phyloP scores from a whole-genome alignment of 2,888 invertebrate genomes.

The Agrotis exclamationis region DNA sequence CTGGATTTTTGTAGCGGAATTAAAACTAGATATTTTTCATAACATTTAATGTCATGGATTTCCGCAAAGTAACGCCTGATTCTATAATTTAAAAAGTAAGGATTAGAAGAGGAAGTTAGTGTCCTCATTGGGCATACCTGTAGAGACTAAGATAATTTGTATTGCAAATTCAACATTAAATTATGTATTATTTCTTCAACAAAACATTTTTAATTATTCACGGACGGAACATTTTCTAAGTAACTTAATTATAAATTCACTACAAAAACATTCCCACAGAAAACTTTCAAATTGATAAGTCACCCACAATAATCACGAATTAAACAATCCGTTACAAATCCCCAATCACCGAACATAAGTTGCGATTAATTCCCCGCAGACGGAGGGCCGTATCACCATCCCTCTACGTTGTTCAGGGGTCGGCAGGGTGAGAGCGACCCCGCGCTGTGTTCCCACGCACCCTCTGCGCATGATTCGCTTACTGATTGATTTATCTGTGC shows the following conservation, averaged over 20 bases:
- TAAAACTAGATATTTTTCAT: too few relatives aligned
- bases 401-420: slow-evolving; percentile 33
- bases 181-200: too few relatives aligned
- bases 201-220: too few relatives aligned
- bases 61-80: too few relatives aligned
- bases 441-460: slow-evolving; percentile 75
- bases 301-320: slow-evolving; percentile 29
- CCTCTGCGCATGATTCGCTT: slow-evolving; percentile 49
- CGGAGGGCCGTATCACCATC: slow-evolving; percentile 45
- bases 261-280: neutral
- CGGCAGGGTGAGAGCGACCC: slow-evolving; percentile 58
- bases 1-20: too few relatives aligned
- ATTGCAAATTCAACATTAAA: neutral
- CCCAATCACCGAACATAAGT: slow-evolving; percentile 60
- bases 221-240: neutral
- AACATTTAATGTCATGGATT: too few relatives aligned
- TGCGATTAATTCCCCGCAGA: slow-evolving; percentile 58
- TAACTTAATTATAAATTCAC: neutral
- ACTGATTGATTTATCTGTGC: slow-evolving; percentile 63
- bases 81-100: too few relatives aligned
- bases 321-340: slow-evolving; percentile 41
- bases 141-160: neutral
- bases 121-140: too few relatives aligned
- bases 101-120: too few relatives aligned
- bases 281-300: slow-evolving; percentile 15